These are phyloP conservation scores for Reticulitermes lucifugus DNA, from an alignment of 2,888 invertebrate genomes.

Conservation along the genomic window DNA sequence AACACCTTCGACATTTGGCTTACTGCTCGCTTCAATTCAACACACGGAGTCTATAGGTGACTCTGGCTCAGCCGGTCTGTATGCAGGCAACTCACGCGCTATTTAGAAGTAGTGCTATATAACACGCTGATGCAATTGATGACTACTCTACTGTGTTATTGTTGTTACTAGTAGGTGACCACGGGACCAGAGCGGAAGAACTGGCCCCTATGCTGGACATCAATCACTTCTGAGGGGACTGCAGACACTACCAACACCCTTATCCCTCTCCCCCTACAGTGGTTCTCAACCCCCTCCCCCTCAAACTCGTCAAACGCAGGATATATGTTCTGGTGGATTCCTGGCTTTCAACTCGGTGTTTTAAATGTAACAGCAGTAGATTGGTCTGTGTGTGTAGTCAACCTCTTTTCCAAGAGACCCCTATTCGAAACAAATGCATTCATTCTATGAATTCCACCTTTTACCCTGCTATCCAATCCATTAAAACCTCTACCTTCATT, in stretches of 20 bases:
- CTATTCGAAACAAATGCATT: too few species aligned
- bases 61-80: not conserved
- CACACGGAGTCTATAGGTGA: not conserved
- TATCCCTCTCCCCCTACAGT: not conserved
- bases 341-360: not conserved
- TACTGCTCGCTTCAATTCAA: too few species aligned
- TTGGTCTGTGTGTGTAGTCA: too few species aligned
- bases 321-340: not conserved
- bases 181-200: constrained; percentile 6
- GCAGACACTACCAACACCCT: constrained; percentile 7
- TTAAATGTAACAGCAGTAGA: too few species aligned
- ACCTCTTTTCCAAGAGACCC: too few species aligned
- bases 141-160: constrained; percentile 35
- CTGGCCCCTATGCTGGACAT: constrained; percentile 24
- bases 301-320: not conserved
- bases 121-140: constrained; percentile 21
- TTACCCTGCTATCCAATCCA: too few species aligned
- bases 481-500: too few species aligned
- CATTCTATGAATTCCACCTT: too few species aligned
- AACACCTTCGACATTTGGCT: too few species aligned
- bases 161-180: constrained; percentile 28
- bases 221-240: constrained; percentile 23
- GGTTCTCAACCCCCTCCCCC: constrained; percentile 6
- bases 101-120: constrained; percentile 15
- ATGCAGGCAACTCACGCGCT: not conserved